Evolutionary conservation across 2,113 vertebrate genomes (phyloP), one percentile per base, ranked within the genome.

Genomic region (Vulpes lagopus): DNA sequence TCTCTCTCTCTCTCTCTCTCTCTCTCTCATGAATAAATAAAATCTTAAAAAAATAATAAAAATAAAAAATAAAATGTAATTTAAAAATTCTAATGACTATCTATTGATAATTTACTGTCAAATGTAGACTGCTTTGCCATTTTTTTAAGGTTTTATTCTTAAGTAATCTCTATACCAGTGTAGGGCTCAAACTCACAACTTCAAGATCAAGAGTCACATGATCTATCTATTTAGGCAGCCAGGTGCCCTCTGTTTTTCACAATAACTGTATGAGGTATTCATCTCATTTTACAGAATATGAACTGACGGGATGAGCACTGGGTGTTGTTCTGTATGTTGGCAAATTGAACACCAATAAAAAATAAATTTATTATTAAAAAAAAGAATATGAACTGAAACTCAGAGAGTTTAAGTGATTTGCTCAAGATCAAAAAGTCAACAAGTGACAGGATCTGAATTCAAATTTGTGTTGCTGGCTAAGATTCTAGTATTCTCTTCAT

Each of bases 11-110:
- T 43, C 43, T 43, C 43, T 43, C 43, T 43, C 43, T 43, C 43
- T 43, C 1, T 43, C 43, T 43, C 43, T 43, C 43, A 43, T 43
- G 43, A 43, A 43, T 43, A 43, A 43, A 43, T 43, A 43, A 43
- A 43, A 43, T 43, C 43, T 7, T 43, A 7, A 43, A 43, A 43
- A 43, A 76, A 99, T 79, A 49, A 25, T 76, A 15, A 22, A 76
- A 43, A 49, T 25, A 76, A 14, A 49, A 76, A 65, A 32, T 30
- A 65, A 65, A 65, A 32, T 64, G 62, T 64, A 64, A 64, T 51
- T 35, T 60, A 32, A 25, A 74, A 86, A 86, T 38, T 87, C 23
- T 62, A 38, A 14, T 71, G 17, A 55, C 35, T 59, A 59, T 53
- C n/a, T 25, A 27, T 43, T 22, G 51, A 79, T 76, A 25, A 60